Evolutionary conservation across 2,797 vertebrate genomes (phyloP).

Genomic region (Podargus strigoides): DNA sequence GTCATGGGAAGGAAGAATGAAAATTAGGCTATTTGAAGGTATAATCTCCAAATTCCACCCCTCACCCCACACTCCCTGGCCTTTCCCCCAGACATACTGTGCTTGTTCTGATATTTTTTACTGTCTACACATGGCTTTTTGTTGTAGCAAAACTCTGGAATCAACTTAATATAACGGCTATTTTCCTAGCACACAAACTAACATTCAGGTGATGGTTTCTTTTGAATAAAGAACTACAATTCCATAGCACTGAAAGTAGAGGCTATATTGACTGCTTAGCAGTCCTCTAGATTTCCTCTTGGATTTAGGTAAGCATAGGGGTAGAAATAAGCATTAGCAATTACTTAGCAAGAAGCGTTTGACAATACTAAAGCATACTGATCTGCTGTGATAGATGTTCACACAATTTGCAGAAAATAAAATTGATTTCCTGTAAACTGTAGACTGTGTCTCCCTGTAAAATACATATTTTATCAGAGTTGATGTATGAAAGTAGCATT

Average conservation of each 20-base stretch:
- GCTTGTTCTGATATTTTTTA: background rate
- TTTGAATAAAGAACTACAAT: background rate
- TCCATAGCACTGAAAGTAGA: background rate
- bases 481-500: background rate
- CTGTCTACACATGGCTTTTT: background rate
- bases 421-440: background rate
- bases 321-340: constrained; percentile 1
- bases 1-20: background rate
- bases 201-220: constrained; percentile 55
- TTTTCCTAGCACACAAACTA: constrained; percentile 56
- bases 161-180: constrained; percentile 15
- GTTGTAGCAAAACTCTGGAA: constrained; percentile 74
- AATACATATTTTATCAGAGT: background rate
- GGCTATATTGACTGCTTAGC: background rate
- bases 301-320: background rate
- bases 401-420: background rate
- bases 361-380: background rate
- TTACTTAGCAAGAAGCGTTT: background rate
- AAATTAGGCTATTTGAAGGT: background rate
- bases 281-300: background rate
- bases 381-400: background rate
- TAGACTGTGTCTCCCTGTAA: background rate
- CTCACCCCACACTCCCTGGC: no score
- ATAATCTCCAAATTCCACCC: background rate
- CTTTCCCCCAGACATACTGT: background rate